Evolutionary conservation across 1,140 invertebrate genomes (phyloP).

Genomic region (Plutomurus gul): DNA sequence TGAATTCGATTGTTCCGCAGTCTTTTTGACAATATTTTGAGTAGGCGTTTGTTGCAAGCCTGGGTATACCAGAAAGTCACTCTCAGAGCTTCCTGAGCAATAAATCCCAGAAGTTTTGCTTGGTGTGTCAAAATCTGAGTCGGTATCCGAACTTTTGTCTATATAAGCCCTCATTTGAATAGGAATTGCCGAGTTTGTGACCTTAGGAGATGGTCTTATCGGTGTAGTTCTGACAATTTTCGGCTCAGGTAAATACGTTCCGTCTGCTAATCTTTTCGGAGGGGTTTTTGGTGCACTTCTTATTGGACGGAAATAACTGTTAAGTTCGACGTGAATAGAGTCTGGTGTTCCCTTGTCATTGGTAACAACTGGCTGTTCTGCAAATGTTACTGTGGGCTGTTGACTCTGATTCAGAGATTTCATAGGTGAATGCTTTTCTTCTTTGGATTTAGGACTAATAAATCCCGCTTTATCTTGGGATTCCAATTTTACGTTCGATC

Average conservation of each 20-base stretch:
- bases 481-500: no score
- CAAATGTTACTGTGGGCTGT: neutral
- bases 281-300: conserved; percentile 42
- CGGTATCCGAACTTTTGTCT: neutral
- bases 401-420: neutral
- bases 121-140: neutral
- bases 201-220: neutral
- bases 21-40: no score
- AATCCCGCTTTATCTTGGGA: neutral
- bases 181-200: neutral
- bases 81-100: neutral
- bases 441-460: neutral
- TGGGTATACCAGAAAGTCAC: neutral
- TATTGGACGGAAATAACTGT: conserved; percentile 43
- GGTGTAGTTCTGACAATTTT: conserved; percentile 35
- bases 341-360: conserved; percentile 29
- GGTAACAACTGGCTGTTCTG: neutral
- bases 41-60: neutral
- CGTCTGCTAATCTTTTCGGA: conserved; percentile 35
- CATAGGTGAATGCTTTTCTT: neutral
- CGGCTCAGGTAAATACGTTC: conserved; percentile 40
- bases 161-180: neutral
- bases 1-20: no score
- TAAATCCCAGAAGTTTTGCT: no score
- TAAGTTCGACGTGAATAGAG: conserved; percentile 41